Evolutionary conservation across 30 jellyfish, hydroid and myxozoan genomes (phyloP).

Genomic region (Hydractinia echinata): DNA sequence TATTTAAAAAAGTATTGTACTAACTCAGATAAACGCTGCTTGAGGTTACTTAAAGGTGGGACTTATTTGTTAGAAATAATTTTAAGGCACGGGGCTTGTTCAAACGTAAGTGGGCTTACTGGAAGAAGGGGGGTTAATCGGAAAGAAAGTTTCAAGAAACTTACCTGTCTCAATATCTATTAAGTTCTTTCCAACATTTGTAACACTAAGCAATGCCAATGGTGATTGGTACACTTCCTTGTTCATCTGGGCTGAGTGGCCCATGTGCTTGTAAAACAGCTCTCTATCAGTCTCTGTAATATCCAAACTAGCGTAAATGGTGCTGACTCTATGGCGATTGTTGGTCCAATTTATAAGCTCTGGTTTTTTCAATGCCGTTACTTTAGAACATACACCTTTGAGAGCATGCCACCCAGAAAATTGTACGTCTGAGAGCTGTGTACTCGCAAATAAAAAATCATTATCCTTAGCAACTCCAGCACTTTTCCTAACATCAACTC

Average conservation of each 20-base stretch:
- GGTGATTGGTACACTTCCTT: slow-evolving; percentile 10
- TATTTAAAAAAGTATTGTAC: too few species aligned
- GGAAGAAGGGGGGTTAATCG: too few species aligned
- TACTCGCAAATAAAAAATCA: slow-evolving; percentile 6
- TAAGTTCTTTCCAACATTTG: slow-evolving; percentile 7
- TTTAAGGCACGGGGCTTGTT: too few species aligned
- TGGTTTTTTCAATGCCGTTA: slow-evolving; percentile 6
- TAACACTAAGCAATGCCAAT: slow-evolving; percentile 17
- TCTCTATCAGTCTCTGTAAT: background rate
- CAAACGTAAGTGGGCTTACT: too few species aligned
- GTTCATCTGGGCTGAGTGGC: background rate
- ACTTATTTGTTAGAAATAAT: too few species aligned
- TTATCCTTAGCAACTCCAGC: slow-evolving; percentile 9
- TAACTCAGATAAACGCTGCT: too few species aligned
- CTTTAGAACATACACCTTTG: slow-evolving; percentile 6
- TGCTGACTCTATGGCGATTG: slow-evolving; percentile 7
- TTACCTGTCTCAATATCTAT: background rate
- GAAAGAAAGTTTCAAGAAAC: background rate
- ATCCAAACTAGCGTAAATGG: slow-evolving; percentile 12
- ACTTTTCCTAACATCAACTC: background rate
- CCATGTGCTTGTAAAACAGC: slow-evolving; percentile 17
- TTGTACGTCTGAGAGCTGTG: slow-evolving; percentile 12
- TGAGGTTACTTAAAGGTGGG: too few species aligned
- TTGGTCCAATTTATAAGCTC: background rate
- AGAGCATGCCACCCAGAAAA: slow-evolving; percentile 18